phyloP scores from a whole-genome alignment of 2,888 invertebrate genomes.

The Chrysina gloriosa region DNA sequence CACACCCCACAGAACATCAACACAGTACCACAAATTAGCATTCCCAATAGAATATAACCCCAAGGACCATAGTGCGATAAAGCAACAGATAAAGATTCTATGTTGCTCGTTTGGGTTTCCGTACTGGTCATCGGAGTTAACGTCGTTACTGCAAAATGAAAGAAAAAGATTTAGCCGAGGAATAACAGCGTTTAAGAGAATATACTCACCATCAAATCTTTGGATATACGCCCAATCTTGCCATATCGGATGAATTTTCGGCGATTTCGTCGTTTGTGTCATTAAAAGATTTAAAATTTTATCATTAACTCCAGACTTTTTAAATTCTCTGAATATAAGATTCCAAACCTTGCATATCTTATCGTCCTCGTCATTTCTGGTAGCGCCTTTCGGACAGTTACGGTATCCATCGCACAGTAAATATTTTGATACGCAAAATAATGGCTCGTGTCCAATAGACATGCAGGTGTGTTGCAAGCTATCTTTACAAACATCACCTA shows the following conservation, averaged over 20 bases:
- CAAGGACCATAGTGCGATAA: conserved; percentile 79
- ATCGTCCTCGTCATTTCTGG: conserved; percentile 60
- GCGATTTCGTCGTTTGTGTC: conserved; percentile 15
- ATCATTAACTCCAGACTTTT: conserved; percentile 1
- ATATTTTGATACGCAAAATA: conserved; percentile 74
- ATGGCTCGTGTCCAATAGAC: conserved; percentile 58
- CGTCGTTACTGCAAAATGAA: conserved; percentile 6
- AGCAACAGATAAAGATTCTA: conserved; percentile 66
- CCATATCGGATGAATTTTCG: conserved; percentile 14
- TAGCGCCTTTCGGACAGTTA: conserved; percentile 75
- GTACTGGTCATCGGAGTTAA: conserved; percentile 6
- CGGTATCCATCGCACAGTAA: conserved; percentile 75
- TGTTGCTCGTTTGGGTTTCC: conserved; percentile 15
- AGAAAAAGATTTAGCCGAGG: not conserved
- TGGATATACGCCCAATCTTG: conserved; percentile 43
- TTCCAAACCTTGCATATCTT: conserved; percentile 53
- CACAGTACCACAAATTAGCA: conserved; percentile 76
- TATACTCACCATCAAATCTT: conserved; percentile 35
- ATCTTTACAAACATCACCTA: conserved; percentile 47
- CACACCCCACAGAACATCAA: conserved; percentile 78
- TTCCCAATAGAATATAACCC: conserved; percentile 79
- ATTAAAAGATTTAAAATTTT: conserved; percentile 22
- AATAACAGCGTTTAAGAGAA: too few relatives aligned
- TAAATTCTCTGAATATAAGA: conserved; percentile 19
- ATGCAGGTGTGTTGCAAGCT: conserved; percentile 58